phyloP scores from a whole-genome alignment of 2,113 vertebrate species.

The Podiceps cristatus region DNA sequence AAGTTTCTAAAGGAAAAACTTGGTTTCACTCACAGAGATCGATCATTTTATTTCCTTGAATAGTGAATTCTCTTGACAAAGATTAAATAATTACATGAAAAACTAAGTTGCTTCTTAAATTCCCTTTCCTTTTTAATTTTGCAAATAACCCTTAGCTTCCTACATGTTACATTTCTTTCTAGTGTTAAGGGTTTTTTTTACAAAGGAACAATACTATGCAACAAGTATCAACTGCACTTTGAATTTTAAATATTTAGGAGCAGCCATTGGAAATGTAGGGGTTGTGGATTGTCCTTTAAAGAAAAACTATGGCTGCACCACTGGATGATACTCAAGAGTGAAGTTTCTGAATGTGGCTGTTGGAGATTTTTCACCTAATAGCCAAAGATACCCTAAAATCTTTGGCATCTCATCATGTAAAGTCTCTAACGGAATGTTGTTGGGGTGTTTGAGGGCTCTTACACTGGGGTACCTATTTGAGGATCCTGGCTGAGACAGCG shows the following conservation, averaged over 20 bases:
- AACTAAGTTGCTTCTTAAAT: not conserved
- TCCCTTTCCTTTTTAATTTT: not conserved
- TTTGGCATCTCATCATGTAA: not conserved
- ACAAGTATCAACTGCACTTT: not conserved
- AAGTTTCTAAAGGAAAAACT: not conserved
- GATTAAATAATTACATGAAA: not conserved
- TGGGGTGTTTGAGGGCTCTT: not conserved
- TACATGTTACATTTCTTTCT: accelerated
- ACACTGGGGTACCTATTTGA: not conserved
- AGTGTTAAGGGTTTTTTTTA: not conserved
- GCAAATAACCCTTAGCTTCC: not conserved
- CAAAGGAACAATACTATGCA: not conserved
- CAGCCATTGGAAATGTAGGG: not conserved
- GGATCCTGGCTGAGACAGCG: not conserved
- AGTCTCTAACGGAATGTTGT: not conserved
- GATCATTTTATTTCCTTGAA: not conserved
- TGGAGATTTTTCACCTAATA: not conserved
- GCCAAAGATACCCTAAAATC: not conserved
- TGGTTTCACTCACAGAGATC: not conserved
- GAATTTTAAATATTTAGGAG: not conserved
- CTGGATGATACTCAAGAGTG: not conserved
- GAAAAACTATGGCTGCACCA: not conserved
- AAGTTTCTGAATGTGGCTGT: not conserved
- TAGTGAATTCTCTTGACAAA: not conserved
- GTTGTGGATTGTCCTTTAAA: not conserved